Base-by-base conservation (phyloP, 2,113 vertebrate genomes). In the Colaptes auratus region DNA sequence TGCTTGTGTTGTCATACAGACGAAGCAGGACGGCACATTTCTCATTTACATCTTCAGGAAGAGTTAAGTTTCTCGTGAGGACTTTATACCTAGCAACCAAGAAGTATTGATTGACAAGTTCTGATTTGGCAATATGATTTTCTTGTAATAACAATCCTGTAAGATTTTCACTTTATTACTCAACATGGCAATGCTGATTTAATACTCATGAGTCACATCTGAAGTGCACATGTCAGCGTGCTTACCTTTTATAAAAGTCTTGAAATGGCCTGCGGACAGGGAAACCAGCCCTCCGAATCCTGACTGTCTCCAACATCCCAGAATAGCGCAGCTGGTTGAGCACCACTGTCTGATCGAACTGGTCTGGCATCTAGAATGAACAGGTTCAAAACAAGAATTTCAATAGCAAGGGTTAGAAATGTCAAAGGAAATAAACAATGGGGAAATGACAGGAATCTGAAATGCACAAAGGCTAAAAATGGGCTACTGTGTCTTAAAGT, bases 261-360 rank as follows among this genome's bases (percentile, higher is more conserved):
- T 98, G 98, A 85, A 99, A 98, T 7, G 98, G 97, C 82, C 99
- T 98, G 28, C 99, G 97, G 76, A 99, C 96, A 0, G 99, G 99
- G 91, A 99, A 99, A 7, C 99, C 99, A 6, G 98, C 98, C 85
- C 98, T 98, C 14, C 99, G 98, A 64, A 99, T 99, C 95, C 98
- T 98, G 46, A 99, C 99, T 0, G 99, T 99, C 96, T 99, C 99
- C 97, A 99, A 53, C 99, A 99, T 99, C 77, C 99, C 99, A 0
- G 99, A 99, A 93, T 99, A 99, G 31, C 98, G 97, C 96, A 99
- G 98, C 98, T 99, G 99, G 97, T 99, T 99, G 67, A 99, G 98
- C 86, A 99, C 99, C 73, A 99, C 97, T 0, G 98, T 98, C 97
- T 99, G 98, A 97, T 99, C 99, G 96, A 99, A 99, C 82, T 98